phyloP scores from a whole-genome alignment of 2,888 invertebrate genomes.

The Ichneumon xanthorius region DNA sequence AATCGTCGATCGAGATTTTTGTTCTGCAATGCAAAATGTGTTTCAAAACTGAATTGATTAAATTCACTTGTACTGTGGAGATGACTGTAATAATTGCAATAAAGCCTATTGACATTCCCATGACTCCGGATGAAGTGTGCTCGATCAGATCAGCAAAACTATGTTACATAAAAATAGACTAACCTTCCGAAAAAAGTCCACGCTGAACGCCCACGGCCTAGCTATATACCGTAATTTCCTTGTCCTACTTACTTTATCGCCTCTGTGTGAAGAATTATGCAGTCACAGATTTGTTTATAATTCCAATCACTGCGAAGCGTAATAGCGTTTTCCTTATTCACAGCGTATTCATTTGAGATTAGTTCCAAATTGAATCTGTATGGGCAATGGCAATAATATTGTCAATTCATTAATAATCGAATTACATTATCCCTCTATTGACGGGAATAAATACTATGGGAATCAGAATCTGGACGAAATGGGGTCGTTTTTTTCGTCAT shows the following conservation, averaged over 20 bases:
- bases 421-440: too few relatives aligned
- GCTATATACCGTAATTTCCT: too few relatives aligned
- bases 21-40: too few relatives aligned
- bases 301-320: not conserved
- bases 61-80: not conserved
- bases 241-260: not conserved
- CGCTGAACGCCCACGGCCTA: not conserved
- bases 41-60: not conserved
- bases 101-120: not conserved
- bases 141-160: constrained; percentile 3
- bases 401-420: not conserved
- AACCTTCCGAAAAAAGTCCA: not conserved
- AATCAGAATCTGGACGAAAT: too few relatives aligned
- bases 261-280: not conserved
- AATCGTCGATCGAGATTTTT: not conserved
- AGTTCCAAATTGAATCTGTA: not conserved
- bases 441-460: too few relatives aligned
- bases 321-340: not conserved
- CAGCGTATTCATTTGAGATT: not conserved
- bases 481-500: too few relatives aligned
- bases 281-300: not conserved
- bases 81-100: not conserved
- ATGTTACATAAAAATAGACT: not conserved
- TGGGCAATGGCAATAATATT: not conserved
- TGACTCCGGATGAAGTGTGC: not conserved